Evolutionary conservation across 2,888 invertebrate species (phyloP).

Genomic region (Nudaria mundana): DNA sequence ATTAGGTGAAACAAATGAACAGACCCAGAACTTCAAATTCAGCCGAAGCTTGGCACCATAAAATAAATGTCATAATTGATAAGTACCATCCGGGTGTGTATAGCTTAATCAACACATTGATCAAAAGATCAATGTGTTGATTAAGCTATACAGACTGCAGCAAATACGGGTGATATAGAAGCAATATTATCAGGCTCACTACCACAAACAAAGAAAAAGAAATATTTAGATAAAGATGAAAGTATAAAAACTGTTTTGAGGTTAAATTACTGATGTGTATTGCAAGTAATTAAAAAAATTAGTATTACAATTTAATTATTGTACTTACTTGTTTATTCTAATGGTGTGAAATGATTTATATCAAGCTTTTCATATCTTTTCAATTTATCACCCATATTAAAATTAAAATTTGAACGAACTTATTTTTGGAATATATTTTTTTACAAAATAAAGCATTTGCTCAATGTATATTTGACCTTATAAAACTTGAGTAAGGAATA

Average conservation of each 20-base stretch:
- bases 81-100: constrained; percentile 6
- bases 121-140: too few species aligned
- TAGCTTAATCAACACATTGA: constrained; percentile 3
- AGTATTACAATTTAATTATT: background rate
- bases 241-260: background rate
- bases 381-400: too few species aligned
- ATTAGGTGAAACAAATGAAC: constrained; percentile 7
- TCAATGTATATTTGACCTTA: too few species aligned
- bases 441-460: too few species aligned
- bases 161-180: background rate
- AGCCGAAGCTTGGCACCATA: constrained; percentile 10
- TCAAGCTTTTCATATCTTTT: too few species aligned
- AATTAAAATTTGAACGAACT: too few species aligned
- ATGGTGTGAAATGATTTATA: too few species aligned
- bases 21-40: constrained; percentile 8
- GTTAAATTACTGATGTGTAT: constrained; percentile 1
- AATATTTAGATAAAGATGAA: background rate
- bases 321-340: background rate
- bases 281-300: background rate
- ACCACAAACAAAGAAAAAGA: background rate
- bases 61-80: constrained; percentile 6
- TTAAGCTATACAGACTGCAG: too few species aligned
- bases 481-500: too few species aligned
- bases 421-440: too few species aligned
- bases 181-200: background rate